phyloP scores from a whole-genome alignment of 2,888 invertebrate genomes.

The Trissolcus japonicus region DNA sequence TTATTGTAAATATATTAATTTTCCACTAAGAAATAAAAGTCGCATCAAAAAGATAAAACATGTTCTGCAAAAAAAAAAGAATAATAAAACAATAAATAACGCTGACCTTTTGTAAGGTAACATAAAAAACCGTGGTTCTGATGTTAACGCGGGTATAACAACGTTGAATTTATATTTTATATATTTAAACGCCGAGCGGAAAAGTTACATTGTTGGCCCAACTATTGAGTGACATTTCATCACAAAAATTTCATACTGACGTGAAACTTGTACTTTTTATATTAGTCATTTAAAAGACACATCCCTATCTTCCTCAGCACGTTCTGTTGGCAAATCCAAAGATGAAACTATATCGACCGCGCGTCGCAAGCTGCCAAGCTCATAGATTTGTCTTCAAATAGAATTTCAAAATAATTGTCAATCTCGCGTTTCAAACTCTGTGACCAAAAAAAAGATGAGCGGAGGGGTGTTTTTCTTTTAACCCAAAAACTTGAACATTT shows the following conservation, averaged over 20 bases:
- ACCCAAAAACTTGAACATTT: too few species aligned
- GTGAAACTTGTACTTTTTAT: too few species aligned
- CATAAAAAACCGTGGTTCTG: background rate
- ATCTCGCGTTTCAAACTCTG: background rate
- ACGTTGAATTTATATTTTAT: background rate
- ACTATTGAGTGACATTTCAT: too few species aligned
- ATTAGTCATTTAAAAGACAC: background rate
- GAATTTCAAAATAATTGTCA: slow-evolving; percentile 23
- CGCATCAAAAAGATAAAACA: too few species aligned
- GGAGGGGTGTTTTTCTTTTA: background rate
- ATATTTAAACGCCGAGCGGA: background rate
- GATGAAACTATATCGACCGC: slow-evolving; percentile 21
- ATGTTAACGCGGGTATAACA: background rate
- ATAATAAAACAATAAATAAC: background rate
- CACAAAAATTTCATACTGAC: too few species aligned
- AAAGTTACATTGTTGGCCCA: slow-evolving; percentile 1
- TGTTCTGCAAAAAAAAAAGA: background rate
- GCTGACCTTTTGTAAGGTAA: background rate
- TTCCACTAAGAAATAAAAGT: background rate
- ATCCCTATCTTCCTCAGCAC: slow-evolving; percentile 19
- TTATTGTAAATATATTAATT: background rate
- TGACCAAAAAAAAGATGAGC: background rate
- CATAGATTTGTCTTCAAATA: slow-evolving; percentile 29
- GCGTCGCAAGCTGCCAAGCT: slow-evolving; percentile 23
- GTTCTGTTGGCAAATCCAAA: slow-evolving; percentile 26